Evolutionary conservation across 1,140 invertebrate genomes (phyloP).

Genomic region (Pogonomyrmex barbatus): DNA sequence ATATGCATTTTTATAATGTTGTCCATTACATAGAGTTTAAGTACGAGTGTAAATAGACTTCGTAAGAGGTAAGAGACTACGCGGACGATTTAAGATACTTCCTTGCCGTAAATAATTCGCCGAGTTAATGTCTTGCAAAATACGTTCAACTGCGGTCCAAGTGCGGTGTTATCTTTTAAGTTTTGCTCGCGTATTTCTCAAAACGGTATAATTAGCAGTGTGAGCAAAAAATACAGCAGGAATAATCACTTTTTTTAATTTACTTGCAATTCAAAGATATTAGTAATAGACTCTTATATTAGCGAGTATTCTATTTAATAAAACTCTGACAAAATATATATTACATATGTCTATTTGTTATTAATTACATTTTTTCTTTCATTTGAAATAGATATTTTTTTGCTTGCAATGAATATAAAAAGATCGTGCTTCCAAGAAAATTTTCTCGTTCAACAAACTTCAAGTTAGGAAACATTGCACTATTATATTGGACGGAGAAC

Average conservation of each 20-base stretch:
- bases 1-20: not conserved
- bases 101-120: constrained; percentile 10
- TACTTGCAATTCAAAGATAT: not conserved
- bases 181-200: not conserved
- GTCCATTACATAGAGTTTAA: not conserved
- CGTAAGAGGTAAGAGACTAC: not conserved
- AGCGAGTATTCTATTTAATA: not conserved
- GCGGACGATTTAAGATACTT: not conserved
- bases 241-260: not conserved
- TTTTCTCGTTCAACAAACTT: constrained; percentile 32
- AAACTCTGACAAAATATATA: not conserved
- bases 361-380: not conserved
- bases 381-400: constrained; percentile 22
- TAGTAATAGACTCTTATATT: not conserved
- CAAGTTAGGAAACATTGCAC: constrained; percentile 38
- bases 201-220: not conserved
- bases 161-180: not conserved
- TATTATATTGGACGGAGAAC: constrained; percentile 18
- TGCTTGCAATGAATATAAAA: not conserved
- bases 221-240: not conserved
- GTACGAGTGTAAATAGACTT: not conserved
- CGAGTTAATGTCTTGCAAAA: constrained; percentile 10
- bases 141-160: not conserved
- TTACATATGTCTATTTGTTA: not conserved
- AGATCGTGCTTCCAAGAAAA: constrained; percentile 13